Evolutionary conservation across 2,113 vertebrate genomes (phyloP).

Genomic region (Panurus biarmicus): DNA sequence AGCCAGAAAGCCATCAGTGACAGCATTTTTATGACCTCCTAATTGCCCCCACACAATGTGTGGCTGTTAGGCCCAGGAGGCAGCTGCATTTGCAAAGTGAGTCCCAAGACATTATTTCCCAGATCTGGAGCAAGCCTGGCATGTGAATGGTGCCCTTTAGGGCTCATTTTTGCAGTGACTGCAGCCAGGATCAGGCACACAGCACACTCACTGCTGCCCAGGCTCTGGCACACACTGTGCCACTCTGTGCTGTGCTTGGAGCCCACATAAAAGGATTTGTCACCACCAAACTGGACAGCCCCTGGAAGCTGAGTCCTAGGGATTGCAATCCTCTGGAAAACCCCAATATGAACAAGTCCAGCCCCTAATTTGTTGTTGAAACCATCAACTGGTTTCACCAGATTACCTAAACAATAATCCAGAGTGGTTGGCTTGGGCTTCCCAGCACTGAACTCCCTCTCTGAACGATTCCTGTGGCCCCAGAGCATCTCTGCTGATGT

Average conservation of each 20-base stretch:
- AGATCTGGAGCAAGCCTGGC: background rate
- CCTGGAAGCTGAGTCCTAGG: background rate
- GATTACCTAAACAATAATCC: background rate
- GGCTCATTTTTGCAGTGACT: background rate
- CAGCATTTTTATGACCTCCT: conserved; percentile 41
- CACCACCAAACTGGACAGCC: background rate
- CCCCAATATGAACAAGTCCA: no score
- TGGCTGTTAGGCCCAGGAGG: conserved; percentile 7
- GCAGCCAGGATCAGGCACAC: background rate
- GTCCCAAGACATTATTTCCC: background rate
- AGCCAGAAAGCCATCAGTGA: conserved; percentile 12
- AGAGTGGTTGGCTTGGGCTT: background rate
- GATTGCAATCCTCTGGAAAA: background rate
- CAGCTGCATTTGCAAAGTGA: conserved; percentile 18
- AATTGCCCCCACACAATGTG: conserved; percentile 6
- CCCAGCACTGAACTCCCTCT: background rate
- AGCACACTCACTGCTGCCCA: background rate
- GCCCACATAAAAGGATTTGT: background rate
- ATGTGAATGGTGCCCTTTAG: background rate
- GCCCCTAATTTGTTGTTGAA: background rate
- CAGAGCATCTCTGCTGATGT: background rate
- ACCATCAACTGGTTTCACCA: background rate
- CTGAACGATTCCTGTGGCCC: rapidly evolving
- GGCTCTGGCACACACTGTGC: background rate
- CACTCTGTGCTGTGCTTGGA: background rate